A percentile compares a stretch with the other conserved stretches of the same genome.
phyloP scores from a whole-genome alignment of 2,797 vertebrate species.

The Coregonus suidteri region DNA sequence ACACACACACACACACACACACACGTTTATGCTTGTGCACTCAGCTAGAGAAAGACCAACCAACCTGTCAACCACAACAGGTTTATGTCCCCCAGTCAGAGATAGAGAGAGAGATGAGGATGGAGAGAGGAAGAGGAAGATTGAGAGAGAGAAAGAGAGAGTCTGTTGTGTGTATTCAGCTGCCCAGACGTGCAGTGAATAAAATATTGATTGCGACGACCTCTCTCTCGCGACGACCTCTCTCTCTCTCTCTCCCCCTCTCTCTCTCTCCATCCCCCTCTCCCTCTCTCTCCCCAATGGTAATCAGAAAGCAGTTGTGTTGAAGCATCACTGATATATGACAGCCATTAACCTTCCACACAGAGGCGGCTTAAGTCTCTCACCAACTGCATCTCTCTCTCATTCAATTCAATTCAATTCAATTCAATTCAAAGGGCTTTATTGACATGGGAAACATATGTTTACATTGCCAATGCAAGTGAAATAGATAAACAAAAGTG shows the following conservation, averaged over 20 bases:
- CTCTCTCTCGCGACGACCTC: too few species aligned
- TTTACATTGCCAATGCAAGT: too few species aligned
- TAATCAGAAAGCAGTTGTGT: background rate
- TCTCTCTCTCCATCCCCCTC: background rate
- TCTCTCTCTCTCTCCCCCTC: background rate
- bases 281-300: background rate
- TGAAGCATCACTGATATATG: background rate
- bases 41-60: constrained; percentile 8
- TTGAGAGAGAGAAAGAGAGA: too few species aligned
- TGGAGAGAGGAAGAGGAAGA: background rate
- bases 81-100: background rate
- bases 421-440: too few species aligned
- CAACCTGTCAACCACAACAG: constrained; percentile 20
- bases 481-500: too few species aligned
- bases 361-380: background rate
- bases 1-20: background rate
- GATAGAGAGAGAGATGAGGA: too few species aligned
- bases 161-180: too few species aligned
- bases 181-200: too few species aligned
- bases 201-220: background rate
- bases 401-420: too few species aligned
- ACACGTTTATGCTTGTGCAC: too few species aligned
- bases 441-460: too few species aligned
- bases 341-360: background rate
- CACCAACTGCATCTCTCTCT: background rate